These are phyloP conservation scores for Euphydryas editha DNA, from an alignment of 2,888 invertebrate species.

Conservation along the genomic window DNA sequence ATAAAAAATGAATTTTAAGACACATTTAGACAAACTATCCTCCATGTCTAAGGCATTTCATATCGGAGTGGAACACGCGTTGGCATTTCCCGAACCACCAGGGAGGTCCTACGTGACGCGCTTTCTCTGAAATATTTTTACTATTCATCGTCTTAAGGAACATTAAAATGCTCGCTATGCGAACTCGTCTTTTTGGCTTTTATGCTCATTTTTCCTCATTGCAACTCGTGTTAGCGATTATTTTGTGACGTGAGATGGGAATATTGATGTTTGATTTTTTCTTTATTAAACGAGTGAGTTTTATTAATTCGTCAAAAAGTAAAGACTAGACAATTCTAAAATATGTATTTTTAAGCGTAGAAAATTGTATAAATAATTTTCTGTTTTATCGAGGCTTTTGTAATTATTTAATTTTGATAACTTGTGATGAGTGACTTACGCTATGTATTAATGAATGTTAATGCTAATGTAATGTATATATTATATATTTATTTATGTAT, in stretches of 20 bases:
- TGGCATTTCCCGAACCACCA: conserved; percentile 71
- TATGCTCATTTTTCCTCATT: conserved; percentile 31
- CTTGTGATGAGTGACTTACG: too few species aligned
- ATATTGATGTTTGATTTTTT: conserved; percentile 10
- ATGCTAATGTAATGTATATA: too few species aligned
- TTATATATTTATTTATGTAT: too few species aligned
- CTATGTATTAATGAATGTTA: too few species aligned
- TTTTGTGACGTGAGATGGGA: conserved; percentile 6
- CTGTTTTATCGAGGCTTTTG: too few species aligned
- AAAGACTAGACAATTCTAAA: too few species aligned
- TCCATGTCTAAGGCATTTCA: conserved; percentile 63
- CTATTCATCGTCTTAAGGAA: conserved; percentile 70
- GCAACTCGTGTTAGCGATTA: conserved; percentile 27
- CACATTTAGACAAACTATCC: conserved; percentile 37
- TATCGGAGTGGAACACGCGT: conserved; percentile 70
- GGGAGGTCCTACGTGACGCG: conserved; percentile 70
- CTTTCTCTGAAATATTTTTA: conserved; percentile 75
- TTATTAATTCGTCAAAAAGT: too few species aligned
- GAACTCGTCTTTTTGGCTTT: conserved; percentile 45
- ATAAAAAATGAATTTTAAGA: not conserved
- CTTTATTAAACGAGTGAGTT: not conserved
- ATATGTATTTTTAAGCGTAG: too few species aligned
- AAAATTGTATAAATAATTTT: too few species aligned
- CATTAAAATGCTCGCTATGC: conserved; percentile 71
- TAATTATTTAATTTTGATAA: too few species aligned